Percentiles rank a stretch among this genome's conserved stretches.
These are phyloP conservation scores for Listrodromus nycthemerus DNA, from an alignment of 2,888 invertebrate species.

Conservation along the genomic window DNA sequence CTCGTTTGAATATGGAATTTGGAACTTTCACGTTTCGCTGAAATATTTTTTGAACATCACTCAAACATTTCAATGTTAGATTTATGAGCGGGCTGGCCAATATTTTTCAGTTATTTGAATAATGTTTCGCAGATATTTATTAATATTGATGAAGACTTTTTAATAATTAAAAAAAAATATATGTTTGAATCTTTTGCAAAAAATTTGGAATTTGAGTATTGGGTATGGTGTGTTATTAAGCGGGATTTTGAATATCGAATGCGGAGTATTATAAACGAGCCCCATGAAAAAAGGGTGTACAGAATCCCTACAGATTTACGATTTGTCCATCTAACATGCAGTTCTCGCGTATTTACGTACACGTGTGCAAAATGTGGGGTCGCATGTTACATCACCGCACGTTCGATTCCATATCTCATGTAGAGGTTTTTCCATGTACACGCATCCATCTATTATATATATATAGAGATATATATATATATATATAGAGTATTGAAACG, in stretches of 20 bases:
- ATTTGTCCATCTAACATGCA: background rate
- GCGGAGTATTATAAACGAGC: background rate
- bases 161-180: too few species aligned
- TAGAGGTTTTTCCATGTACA: slow-evolving; percentile 26
- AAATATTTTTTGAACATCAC: too few species aligned
- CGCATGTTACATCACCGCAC: slow-evolving; percentile 28
- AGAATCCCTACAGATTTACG: background rate
- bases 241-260: background rate
- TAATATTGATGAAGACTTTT: too few species aligned
- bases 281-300: background rate
- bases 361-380: slow-evolving; percentile 28
- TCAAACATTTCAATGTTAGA: too few species aligned
- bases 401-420: slow-evolving; percentile 34
- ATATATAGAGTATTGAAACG: slow-evolving; percentile 6
- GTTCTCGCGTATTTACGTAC: background rate
- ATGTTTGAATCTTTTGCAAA: too few species aligned
- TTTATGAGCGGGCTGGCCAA: too few species aligned
- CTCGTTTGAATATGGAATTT: too few species aligned
- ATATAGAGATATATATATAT: background rate
- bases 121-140: too few species aligned
- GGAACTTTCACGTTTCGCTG: too few species aligned
- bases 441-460: slow-evolving; percentile 9
- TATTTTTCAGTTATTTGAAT: too few species aligned
- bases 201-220: background rate
- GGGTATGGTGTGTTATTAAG: background rate